Base-by-base conservation (phyloP, 2,113 vertebrate species). In the Lipophrys pholis region DNA sequence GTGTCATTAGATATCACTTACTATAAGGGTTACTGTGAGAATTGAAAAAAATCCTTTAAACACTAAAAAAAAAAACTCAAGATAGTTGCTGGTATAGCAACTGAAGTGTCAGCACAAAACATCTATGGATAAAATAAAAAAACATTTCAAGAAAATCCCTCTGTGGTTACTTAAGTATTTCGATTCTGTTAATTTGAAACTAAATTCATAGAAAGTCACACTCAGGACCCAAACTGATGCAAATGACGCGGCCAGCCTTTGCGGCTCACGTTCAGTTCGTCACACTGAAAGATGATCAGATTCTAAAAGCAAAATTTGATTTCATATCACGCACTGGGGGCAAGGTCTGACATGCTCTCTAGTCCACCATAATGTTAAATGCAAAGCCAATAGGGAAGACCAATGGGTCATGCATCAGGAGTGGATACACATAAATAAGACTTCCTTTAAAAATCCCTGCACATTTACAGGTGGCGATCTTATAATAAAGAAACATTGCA, bases 291-390 rank as follows among this genome's bases (percentile, higher is more conserved):
- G 56, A 60, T 17, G 8, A 56, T 42, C 2, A 45, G 8, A 36
- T n/a, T 38, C 7, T 56, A 8, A 8, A 43, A 8, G 1, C 61
- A 40, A 55, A 60, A 51, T 61, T 46, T 57, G 66, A 15, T 6
- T 48, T 46, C n/a, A n/a, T n/a, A n/a, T 46, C 5, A 11, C n/a
- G 4, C 5, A 48, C 14, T 48, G 42, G 42, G 10, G 12, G 11
- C 12, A 12, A 45, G 42, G 9, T 48, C n/a, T 48, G 21, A 21
- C n/a, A 16, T 14, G 11, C 14, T 59, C 6, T 71, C 35, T 82
- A 78, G 78, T n/a, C 41, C 76, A 85, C 65, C 41, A 76, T 84
- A 68, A 46, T 46, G 40, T 78, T 42, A 3, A 6, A 70, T 55
- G 49, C 55, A 50, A n/a, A 12, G 8, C 39, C 62, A 40, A 49